Base-by-base conservation (phyloP, 1,140 invertebrate genomes). In the Sogatella furcifera region DNA sequence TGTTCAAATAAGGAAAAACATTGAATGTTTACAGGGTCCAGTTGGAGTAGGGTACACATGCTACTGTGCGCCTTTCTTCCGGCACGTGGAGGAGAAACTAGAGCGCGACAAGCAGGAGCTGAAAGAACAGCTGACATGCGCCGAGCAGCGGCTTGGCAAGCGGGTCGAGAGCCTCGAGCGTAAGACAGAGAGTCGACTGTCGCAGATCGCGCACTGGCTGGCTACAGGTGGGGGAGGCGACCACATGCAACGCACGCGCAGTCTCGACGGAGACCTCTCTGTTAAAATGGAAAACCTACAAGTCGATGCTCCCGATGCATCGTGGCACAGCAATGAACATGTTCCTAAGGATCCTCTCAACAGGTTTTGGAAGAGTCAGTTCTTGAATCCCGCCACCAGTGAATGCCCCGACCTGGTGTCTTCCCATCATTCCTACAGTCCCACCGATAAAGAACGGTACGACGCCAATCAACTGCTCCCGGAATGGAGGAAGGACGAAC, bases 11-110 rank as follows among this genome's bases (percentile, higher is more conserved):
- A 13, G 22, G 46, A 24, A 24, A 6, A 11, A 19, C 9, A 34
- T 44, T 64, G 17, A 42, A 13, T 52, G 52, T 53, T 62, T 67
- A 10, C 67, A 81, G 74, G 93, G 94, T 5, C 92, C 92, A 0
- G 84, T 95, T 10, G 92, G 92, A 1, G 88, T 92, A 9, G 88
- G 89, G 0, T 89, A 90, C 67, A 87, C 87, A 1, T 91, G 88
- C 70, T 88, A 88, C 67, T 90, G 88, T 70, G 80, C 80, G 11
- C 78, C 78, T 17, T 86, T 93, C 67, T 88, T 96, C 69, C 81
- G 87, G 62, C 87, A 92, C 61, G 84, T 95, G 70, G 92, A 95
- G 72, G 84, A 89, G 52, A 86, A 88, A 62, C 70, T 95, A 13
- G 90, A 91, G 66, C 81, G 83, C 63, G 89, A 93, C 67, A 90